Base-by-base conservation (phyloP, 2,888 invertebrate genomes). In the Lasius platythorax region DNA sequence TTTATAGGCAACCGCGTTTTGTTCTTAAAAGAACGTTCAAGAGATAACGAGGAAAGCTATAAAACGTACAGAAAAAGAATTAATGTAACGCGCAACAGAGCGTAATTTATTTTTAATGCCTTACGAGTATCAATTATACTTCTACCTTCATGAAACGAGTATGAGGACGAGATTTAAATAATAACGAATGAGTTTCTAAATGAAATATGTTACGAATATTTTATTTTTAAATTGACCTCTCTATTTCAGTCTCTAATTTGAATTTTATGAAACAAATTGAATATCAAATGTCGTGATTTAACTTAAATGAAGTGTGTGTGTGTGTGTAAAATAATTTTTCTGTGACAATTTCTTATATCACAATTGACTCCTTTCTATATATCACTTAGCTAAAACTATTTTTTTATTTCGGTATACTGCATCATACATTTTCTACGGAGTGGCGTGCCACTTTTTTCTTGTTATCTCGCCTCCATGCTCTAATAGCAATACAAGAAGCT, bases 401-500 rank as follows among this genome's bases (percentile, higher is more conserved):
- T 67, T 64, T 64, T 53, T 40, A 40, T 15, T 56, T 58, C 61
- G 61, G 37, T 73, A 73, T 63, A 79, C 43, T 67, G 61, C 73
- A 33, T 81, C 81, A 81, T 84, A 67, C 67, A 82, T 82, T 82
- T 84, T 66, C 82, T 23, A 72, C 33, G 58, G 73, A 64, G 70
- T 83, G 79, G 73, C 58, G 67, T 63, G 30, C 68, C 37, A 58
- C 56, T 18, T 63, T 85, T 56, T 78, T 37, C 85, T 76, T 61
- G 46, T 81, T 81, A 72, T 85, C 75, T 61, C 30, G n/a, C 46
- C 66, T 28, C 30, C 63, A 64, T 61, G 63, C 46, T 79, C 84
- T 88, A 89, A 89, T 89, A 88, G 88, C 89, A 89, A 88, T 89
- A 89, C 82, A 85, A 84, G 75, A 74, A 78, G 67, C 64, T 72